Percentiles rank a stretch among this genome's conserved stretches.
phyloP scores from a whole-genome alignment of 1,140 invertebrate species.

The Drosophila mauritiana region DNA sequence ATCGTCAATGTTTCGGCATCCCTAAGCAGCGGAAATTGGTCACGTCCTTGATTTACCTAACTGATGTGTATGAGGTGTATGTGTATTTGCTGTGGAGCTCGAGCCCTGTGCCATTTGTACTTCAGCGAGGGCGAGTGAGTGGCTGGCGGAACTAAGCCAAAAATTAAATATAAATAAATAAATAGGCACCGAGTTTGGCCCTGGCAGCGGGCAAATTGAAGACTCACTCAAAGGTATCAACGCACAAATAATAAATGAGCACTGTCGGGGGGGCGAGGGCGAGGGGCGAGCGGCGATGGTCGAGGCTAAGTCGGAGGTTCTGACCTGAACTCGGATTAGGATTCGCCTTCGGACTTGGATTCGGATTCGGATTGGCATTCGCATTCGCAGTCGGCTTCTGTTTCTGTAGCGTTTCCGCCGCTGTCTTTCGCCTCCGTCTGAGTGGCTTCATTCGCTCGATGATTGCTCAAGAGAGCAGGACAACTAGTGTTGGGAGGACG shows the following conservation, averaged over 20 bases:
- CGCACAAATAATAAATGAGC: constrained; percentile 76
- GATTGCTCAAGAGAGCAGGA: constrained; percentile 55
- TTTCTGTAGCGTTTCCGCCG: constrained; percentile 38
- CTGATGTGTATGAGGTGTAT: too few relatives aligned
- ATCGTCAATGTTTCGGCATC: too few relatives aligned
- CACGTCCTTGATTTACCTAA: too few relatives aligned
- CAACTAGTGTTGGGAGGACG: neutral
- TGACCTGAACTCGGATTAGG: constrained; percentile 8
- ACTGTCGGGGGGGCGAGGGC: neutral
- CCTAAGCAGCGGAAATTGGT: too few relatives aligned
- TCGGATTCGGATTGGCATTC: neutral
- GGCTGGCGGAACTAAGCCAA: constrained; percentile 9
- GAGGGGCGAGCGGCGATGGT: neutral
- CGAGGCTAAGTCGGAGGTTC: constrained; percentile 6
- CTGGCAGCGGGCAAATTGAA: constrained; percentile 67
- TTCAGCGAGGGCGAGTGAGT: too few relatives aligned
- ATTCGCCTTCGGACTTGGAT: neutral
- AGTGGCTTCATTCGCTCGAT: constrained; percentile 77
- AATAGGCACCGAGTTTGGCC: constrained; percentile 44
- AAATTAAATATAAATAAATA: constrained; percentile 75
- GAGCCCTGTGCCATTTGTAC: too few relatives aligned
- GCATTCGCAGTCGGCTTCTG: constrained; percentile 14
- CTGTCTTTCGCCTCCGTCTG: constrained; percentile 52
- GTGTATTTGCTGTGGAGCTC: too few relatives aligned
- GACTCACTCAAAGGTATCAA: constrained; percentile 77